Base-by-base conservation (phyloP, 2,888 invertebrate species). In the Laspeyria flexula region DNA sequence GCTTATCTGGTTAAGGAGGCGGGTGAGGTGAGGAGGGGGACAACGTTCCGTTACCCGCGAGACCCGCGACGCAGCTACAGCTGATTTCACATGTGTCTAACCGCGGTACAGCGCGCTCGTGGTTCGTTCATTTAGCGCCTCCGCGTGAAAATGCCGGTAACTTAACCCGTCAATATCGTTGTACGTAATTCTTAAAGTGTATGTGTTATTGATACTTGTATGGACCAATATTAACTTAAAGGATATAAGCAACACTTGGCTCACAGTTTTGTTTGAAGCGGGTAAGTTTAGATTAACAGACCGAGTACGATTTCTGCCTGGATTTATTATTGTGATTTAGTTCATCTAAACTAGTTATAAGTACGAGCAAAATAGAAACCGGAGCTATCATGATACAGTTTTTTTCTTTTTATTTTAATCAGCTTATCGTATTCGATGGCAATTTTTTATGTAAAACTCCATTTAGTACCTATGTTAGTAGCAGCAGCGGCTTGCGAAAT, bases 41-140 rank as follows among this genome's bases (percentile, higher is more conserved):
- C 58, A 59, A 57, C 65, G 68, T 67, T 45, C 65, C 62, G 64
- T 55, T 60, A 65, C 55, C 60, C 57, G 55, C 45, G 42, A 52
- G 41, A 61, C 60, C 56, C 56, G 55, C 65, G 67, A 67, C 60
- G 38, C 61, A 67, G 77, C 83, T 71, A 88, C 91, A 90, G 91
- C 90, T 90, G 90, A 90, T 89, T 90, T 91, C 90, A 90, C 90
- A 90, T 86, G 86, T 85, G 77, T 66, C 81, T 62, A 71, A 70
- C 68, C 73, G 75, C 75, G 72, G 69, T 55, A 69, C 61, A 71
- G 85, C 71, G 80, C 83, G 86, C 77, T 65, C 77, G 85, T 61
- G 57, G 60, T 68, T 77, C 73, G 77, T 68, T 64, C 50, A 54
- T 55, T 46, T 49, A 29, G 35, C 58, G 39, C 46, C 50, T 54